Base-by-base conservation (phyloP, 2,797 vertebrate genomes). In the Hafferia zeledoni region DNA sequence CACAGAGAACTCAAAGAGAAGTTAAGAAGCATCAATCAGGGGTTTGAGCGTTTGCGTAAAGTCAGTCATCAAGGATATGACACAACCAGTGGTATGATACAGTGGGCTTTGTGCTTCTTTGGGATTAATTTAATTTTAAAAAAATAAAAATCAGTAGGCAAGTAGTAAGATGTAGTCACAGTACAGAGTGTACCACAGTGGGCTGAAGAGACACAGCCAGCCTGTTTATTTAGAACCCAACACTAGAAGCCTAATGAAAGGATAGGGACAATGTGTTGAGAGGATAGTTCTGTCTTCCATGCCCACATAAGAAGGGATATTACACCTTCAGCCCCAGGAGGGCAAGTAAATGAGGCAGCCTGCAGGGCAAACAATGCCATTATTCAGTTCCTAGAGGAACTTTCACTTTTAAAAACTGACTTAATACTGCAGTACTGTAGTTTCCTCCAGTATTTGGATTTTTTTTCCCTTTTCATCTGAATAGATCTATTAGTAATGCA, bases 1-100 rank as follows among this genome's bases (percentile, higher is more conserved):
- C 99, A 99, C 93, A 93, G 97, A 0, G 99, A 99, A 30, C 98
- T 99, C 50, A 99, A 99, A 96, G 98, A 98, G 65, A 98, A 98
- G 80, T 98, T 99, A 88, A 98, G 98, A 60, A 98, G 98, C 97
- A 98, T 99, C 77, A 98, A 98, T 96, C 99, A 99, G 93, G 99
- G 99, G 55, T 99, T 99, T 17, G 99, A 99, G 83, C 99, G 99
- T 20, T 98, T 99, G 78, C 98, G 98, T 41, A 99, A 98, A 91
- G 97, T 99, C 96, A 99, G 99, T 96, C 99, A 99, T 49, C 98
- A 99, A 96, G 99, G 99, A 89, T 99, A 99, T 69, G 97, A 97
- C 2, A 60, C 97, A 27, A 97, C 98, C 92, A 98, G 98, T 5
- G 99, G 99, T 99, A 97, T 17, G 97, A 60, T n/a, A 17, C 30